Percentiles rank a stretch among this genome's conserved stretches.
phyloP scores from a whole-genome alignment of 1,140 invertebrate species.

The Callitettix versicolor region DNA sequence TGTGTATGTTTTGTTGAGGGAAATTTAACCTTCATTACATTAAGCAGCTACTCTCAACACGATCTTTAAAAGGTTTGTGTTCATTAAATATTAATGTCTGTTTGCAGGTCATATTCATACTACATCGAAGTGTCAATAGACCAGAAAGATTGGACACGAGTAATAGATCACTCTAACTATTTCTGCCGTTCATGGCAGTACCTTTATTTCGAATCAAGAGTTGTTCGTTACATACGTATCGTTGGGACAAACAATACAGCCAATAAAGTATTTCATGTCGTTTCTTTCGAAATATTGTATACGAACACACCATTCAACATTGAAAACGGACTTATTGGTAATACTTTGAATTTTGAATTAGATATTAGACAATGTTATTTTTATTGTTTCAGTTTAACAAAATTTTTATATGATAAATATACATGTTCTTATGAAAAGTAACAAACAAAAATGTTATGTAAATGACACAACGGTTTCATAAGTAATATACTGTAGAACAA shows the following conservation, averaged over 20 bases:
- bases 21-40: too few species aligned
- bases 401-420: too few species aligned
- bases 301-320: conserved; percentile 64
- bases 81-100: too few species aligned
- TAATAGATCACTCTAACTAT: conserved; percentile 85
- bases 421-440: too few species aligned
- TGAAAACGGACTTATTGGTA: conserved; percentile 51
- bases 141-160: conserved; percentile 85
- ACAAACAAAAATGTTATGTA: neutral
- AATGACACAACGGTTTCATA: too few species aligned
- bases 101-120: conserved; percentile 81
- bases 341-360: conserved; percentile 11
- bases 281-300: conserved; percentile 82
- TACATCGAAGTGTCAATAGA: conserved; percentile 94
- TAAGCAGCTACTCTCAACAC: too few species aligned
- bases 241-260: conserved; percentile 93
- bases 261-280: conserved; percentile 90
- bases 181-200: conserved; percentile 94
- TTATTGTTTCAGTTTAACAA: too few species aligned
- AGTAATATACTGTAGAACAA: neutral
- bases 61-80: too few species aligned
- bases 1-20: too few species aligned
- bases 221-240: conserved; percentile 80
- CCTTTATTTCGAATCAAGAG: conserved; percentile 81
- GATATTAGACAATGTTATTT: neutral